Percentiles rank a stretch among this genome's conserved stretches.
Conservation (phyloP, 2,113 vertebrate genomes). For the Chloroceryle aenea region DNA sequence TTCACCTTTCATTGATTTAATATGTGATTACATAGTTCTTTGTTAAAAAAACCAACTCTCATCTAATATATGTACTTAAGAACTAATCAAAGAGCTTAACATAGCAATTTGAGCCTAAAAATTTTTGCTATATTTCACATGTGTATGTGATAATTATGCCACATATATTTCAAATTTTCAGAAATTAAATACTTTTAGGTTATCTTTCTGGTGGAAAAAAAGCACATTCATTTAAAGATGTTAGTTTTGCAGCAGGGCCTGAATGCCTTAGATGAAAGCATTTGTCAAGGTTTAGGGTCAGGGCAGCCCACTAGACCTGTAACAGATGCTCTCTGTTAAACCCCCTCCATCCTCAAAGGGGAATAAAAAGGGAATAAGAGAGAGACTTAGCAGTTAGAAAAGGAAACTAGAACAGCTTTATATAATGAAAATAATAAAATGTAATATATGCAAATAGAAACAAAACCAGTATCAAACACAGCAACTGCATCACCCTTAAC, state of each 20-base stretch:
- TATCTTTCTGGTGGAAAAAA: accelerated
- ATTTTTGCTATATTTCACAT: background rate
- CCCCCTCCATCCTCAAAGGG: no score
- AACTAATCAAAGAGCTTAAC: background rate
- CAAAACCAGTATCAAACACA: no score
- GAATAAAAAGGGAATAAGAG: no score
- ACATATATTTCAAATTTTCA: background rate
- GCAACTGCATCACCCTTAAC: no score
- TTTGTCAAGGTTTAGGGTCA: no score
- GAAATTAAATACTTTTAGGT: background rate
- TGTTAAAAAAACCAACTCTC: background rate
- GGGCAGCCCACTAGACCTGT: no score
- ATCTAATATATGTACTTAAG: background rate
- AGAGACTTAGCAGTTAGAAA: no score
- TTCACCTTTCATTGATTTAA: background rate
- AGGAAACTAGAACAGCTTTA: no score
- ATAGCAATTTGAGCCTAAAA: background rate
- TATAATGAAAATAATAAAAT: no score
- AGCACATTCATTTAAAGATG: background rate
- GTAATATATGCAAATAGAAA: no score
- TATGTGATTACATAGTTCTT: background rate
- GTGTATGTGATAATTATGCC: background rate
- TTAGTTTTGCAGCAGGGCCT: background rate
- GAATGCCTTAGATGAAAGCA: background rate
- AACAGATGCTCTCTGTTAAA: no score